Percentiles rank a stretch among this genome's conserved stretches.
phyloP scores from a whole-genome alignment of 2,888 invertebrate genomes.

The Mantis religiosa region DNA sequence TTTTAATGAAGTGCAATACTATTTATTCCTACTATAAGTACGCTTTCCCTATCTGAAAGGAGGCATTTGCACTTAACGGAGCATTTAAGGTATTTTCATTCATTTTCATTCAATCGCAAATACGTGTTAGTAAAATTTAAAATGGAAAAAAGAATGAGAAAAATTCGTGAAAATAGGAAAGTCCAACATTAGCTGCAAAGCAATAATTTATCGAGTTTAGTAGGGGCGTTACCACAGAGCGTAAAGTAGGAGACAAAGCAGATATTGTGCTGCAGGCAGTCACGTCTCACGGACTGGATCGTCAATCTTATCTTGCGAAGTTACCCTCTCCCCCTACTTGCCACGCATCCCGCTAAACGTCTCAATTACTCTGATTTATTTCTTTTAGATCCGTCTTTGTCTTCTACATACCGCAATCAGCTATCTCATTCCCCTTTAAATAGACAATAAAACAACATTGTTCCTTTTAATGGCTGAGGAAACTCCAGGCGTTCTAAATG shows the following conservation, averaged over 20 bases:
- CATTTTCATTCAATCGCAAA: too few relatives aligned
- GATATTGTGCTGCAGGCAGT: neutral
- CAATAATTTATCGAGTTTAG: neutral
- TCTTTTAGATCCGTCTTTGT: neutral
- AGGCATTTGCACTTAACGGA: too few relatives aligned
- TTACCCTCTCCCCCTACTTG: neutral
- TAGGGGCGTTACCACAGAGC: neutral
- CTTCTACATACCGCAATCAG: neutral
- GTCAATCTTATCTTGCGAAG: neutral
- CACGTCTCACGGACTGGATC: neutral
- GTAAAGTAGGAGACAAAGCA: neutral
- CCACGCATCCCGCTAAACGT: neutral
- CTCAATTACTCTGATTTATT: slow-evolving; percentile 1
- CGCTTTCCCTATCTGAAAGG: too few relatives aligned
- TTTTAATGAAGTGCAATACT: too few relatives aligned
- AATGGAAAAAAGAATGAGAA: too few relatives aligned
- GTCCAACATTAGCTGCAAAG: neutral
- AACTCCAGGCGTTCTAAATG: neutral
- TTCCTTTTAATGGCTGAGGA: neutral
- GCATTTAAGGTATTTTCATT: too few relatives aligned
- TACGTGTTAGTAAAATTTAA: too few relatives aligned
- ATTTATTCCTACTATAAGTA: too few relatives aligned
- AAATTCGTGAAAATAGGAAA: neutral
- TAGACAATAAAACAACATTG: neutral
- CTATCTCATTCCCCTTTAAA: neutral